phyloP scores from a whole-genome alignment of 2,113 vertebrate species.

The Chaenocephalus aceratus region DNA sequence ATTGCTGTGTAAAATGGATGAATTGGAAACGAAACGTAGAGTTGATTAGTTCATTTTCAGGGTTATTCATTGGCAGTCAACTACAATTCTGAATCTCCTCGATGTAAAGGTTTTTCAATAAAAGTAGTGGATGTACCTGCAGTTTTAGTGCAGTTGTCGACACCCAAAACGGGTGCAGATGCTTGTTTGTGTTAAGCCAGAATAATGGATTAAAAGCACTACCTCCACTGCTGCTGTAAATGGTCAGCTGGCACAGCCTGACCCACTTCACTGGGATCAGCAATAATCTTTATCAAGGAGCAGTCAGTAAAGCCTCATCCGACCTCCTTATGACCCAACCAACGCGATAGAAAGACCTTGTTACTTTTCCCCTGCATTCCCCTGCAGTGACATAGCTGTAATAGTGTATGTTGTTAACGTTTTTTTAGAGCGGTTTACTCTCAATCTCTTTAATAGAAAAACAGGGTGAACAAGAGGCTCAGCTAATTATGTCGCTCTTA shows the following conservation, averaged over 20 bases:
- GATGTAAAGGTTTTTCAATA: neutral
- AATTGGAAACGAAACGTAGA: conserved; percentile 17
- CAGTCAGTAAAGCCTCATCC: conserved; percentile 14
- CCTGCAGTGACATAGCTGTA: neutral
- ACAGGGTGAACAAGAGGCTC: conserved; percentile 10
- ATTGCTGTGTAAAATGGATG: neutral
- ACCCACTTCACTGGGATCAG: conserved; percentile 46
- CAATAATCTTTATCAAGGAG: conserved; percentile 38
- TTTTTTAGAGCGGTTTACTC: conserved; percentile 5
- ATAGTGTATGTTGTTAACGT: neutral
- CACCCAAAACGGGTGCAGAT: conserved; percentile 6
- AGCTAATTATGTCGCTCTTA: conserved; percentile 41
- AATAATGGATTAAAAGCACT: conserved; percentile 22
- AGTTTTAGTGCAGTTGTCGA: neutral
- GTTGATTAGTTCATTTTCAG: conserved; percentile 13
- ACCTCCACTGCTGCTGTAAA: conserved; percentile 11
- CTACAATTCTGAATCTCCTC: neutral
- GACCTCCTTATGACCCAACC: conserved; percentile 29
- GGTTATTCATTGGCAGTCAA: conserved; percentile 1
- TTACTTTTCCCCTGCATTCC: neutral
- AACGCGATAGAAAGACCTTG: neutral
- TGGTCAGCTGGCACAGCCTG: conserved; percentile 16
- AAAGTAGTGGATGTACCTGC: neutral
- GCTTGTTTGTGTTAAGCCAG: conserved; percentile 15
- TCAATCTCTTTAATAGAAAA: conserved; percentile 20